Evolutionary conservation across 2,888 invertebrate genomes (phyloP), one percentile per base, ranked within the genome.

Genomic region (Noctuana brunneofusca): DNA sequence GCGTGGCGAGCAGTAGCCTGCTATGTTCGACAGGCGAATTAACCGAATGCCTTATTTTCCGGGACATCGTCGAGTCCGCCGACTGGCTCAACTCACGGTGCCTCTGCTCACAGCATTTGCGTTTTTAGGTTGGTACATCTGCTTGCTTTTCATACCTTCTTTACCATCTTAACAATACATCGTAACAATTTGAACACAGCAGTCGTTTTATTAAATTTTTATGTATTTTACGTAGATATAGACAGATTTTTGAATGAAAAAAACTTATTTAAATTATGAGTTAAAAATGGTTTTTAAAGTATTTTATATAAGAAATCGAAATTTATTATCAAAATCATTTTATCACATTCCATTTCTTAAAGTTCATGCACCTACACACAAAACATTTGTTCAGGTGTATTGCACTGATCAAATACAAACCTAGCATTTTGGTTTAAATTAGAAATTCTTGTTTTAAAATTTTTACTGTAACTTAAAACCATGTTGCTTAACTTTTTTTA

Each of bases 21-120:
- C 16, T 12, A 53, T 14, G 27, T 48, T 67, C 69, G 70, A 66
- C 76, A 72, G 76, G 75, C 68, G 52, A 65, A 79, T 80, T 87
- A 88, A 89, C 85, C 67, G 74, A 78, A 80, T 84, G 83, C 86
- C 68, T 89, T 89, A 75, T 87, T 87, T 88, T 85, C 87, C 86
- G 89, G 89, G 81, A 70, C 75, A 59, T 72, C 81, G 77, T 79
- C 86, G 87, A 84, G 87, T 71, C 66, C 75, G 85, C 86, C 78
- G 84, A 76, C 74, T 80, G 83, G 83, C 83, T 80, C 86, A 75
- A 72, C 73, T 76, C 81, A 75, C 86, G 88, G 88, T 87, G 84
- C 86, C 87, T 87, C 89, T 87, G 86, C 89, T 91, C 88, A 89
- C 89, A 81, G 79, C 84, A 86, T 84, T 86, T 87, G 74, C 80